Evolutionary conservation across 1,140 invertebrate genomes (phyloP), one percentile per base, ranked within the genome.

Genomic region (Drosophila repleta): DNA sequence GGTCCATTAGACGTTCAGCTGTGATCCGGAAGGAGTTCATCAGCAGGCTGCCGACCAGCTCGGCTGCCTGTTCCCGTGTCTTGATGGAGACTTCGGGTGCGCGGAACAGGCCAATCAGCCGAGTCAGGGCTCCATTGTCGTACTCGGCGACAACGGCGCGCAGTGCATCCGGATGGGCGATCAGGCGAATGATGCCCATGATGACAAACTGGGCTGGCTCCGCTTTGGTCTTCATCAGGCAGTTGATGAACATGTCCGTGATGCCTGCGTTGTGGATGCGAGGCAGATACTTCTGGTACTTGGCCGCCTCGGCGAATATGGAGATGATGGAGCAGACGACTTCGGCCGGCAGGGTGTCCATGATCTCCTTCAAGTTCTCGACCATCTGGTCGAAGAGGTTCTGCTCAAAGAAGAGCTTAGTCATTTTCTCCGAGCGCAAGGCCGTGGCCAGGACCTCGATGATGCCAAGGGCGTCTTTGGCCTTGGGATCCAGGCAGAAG

Each of bases 321-420:
- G 74, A 72, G 10, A 91, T 81, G 11, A 90, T 76, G 24, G 67
- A 72, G 55, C 90, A 91, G 6, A 69, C 55, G 15, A 78, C 51
- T 13, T 84, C 69, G 1, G 65, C 21, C 0, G 61, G 32, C 37
- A 89, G 24, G 0, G 55, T 10, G 0, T 79, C 65, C 13, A 77
- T 43, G 13, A 79, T 41, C 0, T 29, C 17, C n/a, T 37, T 70
- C 8, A 91, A 11, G 17, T 71, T 51, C 55, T 81, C 74, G 8
- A 90, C 62, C 17, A 84, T 69, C 45, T 69, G 55, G 8, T 91
- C 85, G 26, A 91, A 91, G 3, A 91, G 71, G 60, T 91, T 91
- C n/a, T 90, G 75, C 21, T 91, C 85, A 21, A 91, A 91, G 43
- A 91, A 91, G n/a, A 91, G 49, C 49, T 82, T 76, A 3, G 77